A percentile compares a stretch with the other conserved stretches of the same genome.
Evolutionary conservation across 2,113 vertebrate species (phyloP).

Genomic region (Elanus axillaris): DNA sequence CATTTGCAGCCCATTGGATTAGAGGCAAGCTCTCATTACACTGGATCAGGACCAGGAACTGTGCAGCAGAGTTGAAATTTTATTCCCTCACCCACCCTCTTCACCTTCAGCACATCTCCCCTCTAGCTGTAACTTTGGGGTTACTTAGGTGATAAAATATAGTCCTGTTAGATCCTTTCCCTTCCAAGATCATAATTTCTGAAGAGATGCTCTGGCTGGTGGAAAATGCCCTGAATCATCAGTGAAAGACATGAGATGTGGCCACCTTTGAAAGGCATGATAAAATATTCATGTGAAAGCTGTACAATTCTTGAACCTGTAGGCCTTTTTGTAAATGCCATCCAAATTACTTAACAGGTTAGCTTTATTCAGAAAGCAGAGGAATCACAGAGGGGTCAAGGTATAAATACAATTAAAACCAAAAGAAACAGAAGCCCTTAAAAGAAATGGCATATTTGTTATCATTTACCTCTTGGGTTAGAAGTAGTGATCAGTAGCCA

Average conservation of each 20-base stretch:
- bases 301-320: not conserved
- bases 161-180: not conserved
- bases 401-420: not conserved
- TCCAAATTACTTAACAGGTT: not conserved
- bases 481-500: not conserved
- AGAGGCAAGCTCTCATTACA: not conserved
- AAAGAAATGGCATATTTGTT: not conserved
- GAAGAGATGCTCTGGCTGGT: not conserved
- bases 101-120: not conserved
- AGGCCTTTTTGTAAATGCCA: not conserved
- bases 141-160: not conserved
- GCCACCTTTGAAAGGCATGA: not conserved
- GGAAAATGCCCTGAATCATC: not conserved
- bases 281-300: not conserved
- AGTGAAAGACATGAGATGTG: not conserved
- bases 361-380: not conserved
- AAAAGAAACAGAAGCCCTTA: not conserved
- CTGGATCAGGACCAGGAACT: not conserved
- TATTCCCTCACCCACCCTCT: not conserved
- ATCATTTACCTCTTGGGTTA: not conserved
- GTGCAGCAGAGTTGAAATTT: not conserved
- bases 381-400: not conserved
- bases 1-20: not conserved
- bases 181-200: not conserved
- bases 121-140: not conserved